Conservation (phyloP, 2,888 invertebrate species). For the Ennomos fuscantarius region DNA sequence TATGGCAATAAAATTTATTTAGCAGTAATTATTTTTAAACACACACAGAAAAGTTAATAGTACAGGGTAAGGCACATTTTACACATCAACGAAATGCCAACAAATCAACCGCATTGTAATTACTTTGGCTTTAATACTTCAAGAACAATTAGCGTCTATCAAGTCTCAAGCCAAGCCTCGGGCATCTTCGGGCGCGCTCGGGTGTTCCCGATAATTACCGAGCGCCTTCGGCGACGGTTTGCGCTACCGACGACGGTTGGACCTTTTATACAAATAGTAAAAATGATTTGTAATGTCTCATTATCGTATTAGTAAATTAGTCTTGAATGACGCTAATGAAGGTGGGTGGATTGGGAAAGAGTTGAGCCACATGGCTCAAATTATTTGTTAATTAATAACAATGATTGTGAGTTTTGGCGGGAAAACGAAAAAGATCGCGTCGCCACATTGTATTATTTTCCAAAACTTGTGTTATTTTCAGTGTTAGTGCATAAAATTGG, state of each 20-base stretch:
- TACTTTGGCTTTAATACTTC: constrained; percentile 59
- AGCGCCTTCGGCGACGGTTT: constrained; percentile 44
- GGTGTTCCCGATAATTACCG: constrained; percentile 42
- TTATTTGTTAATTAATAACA: constrained; percentile 20
- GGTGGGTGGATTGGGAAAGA: constrained; percentile 25
- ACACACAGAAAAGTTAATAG: too few relatives aligned
- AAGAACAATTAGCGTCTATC: constrained; percentile 74
- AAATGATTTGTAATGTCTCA: constrained; percentile 54
- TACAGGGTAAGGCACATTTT: constrained; percentile 8
- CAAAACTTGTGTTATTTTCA: too few relatives aligned
- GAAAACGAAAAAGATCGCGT: too few relatives aligned
- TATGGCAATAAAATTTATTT: too few relatives aligned
- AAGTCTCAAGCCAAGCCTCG: constrained; percentile 45
- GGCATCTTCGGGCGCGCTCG: constrained; percentile 56
- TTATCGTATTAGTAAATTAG: constrained; percentile 53
- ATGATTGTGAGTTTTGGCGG: too few relatives aligned
- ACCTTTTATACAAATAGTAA: constrained; percentile 63
- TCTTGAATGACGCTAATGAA: constrained; percentile 48
- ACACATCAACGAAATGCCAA: constrained; percentile 39
- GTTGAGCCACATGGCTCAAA: constrained; percentile 4
- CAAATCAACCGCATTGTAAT: constrained; percentile 50
- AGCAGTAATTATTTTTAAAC: too few relatives aligned
- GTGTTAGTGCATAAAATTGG: too few relatives aligned
- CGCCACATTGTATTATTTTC: too few relatives aligned
- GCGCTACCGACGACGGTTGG: constrained; percentile 54